These are phyloP conservation scores for Anser brachyrhynchus DNA, from an alignment of 2,113 vertebrate species.

Conservation along the genomic window DNA sequence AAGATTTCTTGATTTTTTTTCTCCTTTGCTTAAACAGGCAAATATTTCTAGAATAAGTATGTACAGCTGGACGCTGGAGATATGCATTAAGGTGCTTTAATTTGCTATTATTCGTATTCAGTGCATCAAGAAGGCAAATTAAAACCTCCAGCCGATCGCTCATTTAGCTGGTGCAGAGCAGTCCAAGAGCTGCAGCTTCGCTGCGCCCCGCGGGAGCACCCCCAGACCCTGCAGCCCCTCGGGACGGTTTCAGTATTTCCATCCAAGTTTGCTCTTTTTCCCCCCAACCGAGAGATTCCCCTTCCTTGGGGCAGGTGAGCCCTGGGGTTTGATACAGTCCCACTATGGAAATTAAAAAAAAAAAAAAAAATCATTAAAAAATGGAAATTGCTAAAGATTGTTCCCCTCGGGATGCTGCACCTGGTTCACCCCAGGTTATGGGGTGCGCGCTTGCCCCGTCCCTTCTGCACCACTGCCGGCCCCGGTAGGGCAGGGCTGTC, in stretches of 20 bases:
- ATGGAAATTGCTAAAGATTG: background rate
- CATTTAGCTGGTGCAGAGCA: background rate
- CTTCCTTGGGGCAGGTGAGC: background rate
- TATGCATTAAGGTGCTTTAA: conserved; percentile 69
- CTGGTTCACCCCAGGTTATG: background rate
- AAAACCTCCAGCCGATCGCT: background rate
- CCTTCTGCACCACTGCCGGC: accelerated
- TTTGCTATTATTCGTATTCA: conserved; percentile 30
- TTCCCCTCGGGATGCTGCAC: background rate
- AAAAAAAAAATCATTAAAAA: background rate
- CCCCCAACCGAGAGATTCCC: background rate
- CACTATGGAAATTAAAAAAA: background rate
- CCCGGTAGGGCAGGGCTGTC: background rate
- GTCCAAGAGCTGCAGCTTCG: background rate
- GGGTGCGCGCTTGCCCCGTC: background rate
- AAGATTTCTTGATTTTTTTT: background rate
- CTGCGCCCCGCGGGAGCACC: background rate
- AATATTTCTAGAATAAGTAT: conserved; percentile 27
- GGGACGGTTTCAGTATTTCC: background rate
- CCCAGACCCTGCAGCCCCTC: background rate
- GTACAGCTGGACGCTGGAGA: conserved; percentile 55
- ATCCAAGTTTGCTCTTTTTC: background rate
- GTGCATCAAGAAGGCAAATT: conserved; percentile 61
- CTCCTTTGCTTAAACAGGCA: background rate
- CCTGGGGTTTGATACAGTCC: background rate